Base-by-base conservation (phyloP, 1,140 invertebrate genomes). In the Hyles vespertilio region DNA sequence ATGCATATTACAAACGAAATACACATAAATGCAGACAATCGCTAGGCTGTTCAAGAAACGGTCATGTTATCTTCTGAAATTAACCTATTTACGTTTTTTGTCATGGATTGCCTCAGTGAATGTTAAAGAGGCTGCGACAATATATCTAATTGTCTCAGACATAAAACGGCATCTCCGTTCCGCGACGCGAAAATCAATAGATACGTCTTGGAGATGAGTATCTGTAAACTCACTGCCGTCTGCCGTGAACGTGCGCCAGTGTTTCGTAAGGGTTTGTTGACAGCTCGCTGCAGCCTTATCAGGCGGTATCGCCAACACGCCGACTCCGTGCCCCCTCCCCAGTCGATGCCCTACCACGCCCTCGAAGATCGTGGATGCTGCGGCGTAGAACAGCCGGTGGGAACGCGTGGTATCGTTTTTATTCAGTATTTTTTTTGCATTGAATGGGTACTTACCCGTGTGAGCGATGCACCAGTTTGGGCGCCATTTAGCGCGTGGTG, bases 401-500 rank as follows among this genome's bases (percentile, higher is more conserved):
- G 3, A 40, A 44, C 43, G 10, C 12, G 7, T 7, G 9, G 32
- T 33, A 47, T 51, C n/a, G 5, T 48, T 22, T 11, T 22, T 5
- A 48, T 51, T 32, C 2, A 51, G 22, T 34, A 7, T 51, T 33
- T 10, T 46, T 22, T 22, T 46, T 46, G 5, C 51, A 34, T 63
- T 69, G 53, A 67, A 56, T 62, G 64, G 70, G 40, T 33, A 84
- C 84, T 87, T 83, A 85, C 84, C 82, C 82, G 74, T 74, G 74
- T 68, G 74, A 77, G 69, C 72, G 76, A 72, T 65, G 74, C 76
- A 73, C 82, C 72, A 65, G 64, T 83, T 77, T 82, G 75, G 77
- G 82, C 82, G 81, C 81, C 84, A 87, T 87, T 82, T 77, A 76
- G 74, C 77, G 77, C 81, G 79, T 80, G 77, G 61, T 76, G 66